Conservation (phyloP, 2,113 vertebrate species). For the Vulpes vulpes region DNA sequence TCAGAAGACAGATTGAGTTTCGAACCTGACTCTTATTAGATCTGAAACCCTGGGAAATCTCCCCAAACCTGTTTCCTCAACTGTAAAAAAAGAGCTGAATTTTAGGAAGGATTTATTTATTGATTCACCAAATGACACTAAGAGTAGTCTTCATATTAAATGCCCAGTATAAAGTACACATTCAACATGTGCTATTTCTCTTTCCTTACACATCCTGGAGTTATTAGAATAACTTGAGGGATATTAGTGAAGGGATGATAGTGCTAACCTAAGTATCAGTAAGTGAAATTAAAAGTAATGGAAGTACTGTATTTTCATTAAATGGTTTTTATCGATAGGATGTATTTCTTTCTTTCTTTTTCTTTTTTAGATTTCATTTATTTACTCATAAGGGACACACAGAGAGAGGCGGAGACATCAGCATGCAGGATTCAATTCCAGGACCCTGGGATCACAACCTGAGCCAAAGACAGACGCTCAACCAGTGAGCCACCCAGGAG, state of each 20-base stretch:
- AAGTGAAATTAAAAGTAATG: constrained; percentile 28
- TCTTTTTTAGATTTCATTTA: no score
- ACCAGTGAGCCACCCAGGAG: no score
- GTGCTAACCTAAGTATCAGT: background rate
- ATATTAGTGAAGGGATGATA: background rate
- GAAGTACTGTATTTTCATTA: constrained; percentile 28
- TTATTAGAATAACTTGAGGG: background rate
- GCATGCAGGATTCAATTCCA: no score
- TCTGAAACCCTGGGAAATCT: background rate
- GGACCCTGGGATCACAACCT: no score
- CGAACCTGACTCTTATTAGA: background rate
- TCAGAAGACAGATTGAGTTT: background rate
- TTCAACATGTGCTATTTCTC: background rate
- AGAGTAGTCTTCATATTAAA: background rate
- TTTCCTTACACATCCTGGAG: background rate
- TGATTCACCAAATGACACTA: background rate
- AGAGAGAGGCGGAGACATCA: no score
- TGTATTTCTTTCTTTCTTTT: no score
- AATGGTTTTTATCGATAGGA: background rate
- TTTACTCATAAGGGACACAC: no score
- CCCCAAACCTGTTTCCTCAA: background rate
- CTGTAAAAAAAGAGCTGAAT: background rate
- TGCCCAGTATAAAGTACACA: background rate
- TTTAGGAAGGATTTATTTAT: background rate
- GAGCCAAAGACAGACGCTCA: no score